Evolutionary conservation across 2,113 vertebrate genomes (phyloP), one percentile per base, ranked within the genome.

Genomic region (Mobula birostris): DNA sequence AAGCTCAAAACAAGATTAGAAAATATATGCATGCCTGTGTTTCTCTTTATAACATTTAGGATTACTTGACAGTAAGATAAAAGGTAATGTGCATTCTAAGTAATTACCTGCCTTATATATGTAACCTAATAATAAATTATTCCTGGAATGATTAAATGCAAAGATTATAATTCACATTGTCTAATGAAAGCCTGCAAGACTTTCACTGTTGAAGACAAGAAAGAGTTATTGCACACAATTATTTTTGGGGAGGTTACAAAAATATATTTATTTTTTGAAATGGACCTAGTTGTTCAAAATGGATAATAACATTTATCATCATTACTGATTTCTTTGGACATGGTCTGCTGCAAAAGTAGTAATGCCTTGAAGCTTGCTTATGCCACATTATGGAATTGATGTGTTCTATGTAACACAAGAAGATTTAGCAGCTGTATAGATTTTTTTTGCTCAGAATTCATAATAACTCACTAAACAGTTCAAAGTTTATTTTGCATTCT

Each of bases 71-170:
- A 93, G 15, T 76, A 74, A 56, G 12, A 40, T 21, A n/a, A n/a
- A n/a, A n/a, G n/a, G n/a, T n/a, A n/a, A n/a, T n/a, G n/a, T n/a
- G n/a, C n/a, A n/a, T n/a, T n/a, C n/a, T n/a, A 76, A 93, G 91
- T 93, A 70, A 93, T 74, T 19, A 56, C 21, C 70, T 93, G 24
- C 70, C 24, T 93, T 48, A 14, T 74, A 40, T 48, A 36, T 74
- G 70, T 56, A 72, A 74, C 21, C 91, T 48, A 93, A 56, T 29
- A 74, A 74, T 93, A 93, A 93, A 93, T 93, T 72, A 74, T 29
- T 76, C 17, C 91, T 15, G 68, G 7, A 93, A n/a, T 74, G 90
- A 56, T 93, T 93, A 93, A 72, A 93, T 93, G 15, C 91, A 72
- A 74, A 74, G 91, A 93, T 93, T 48, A 76, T 24, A 76, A 2